Evolutionary conservation across 2,797 vertebrate genomes (phyloP), one percentile per base, ranked within the genome.

Genomic region (Prunella strophiata): DNA sequence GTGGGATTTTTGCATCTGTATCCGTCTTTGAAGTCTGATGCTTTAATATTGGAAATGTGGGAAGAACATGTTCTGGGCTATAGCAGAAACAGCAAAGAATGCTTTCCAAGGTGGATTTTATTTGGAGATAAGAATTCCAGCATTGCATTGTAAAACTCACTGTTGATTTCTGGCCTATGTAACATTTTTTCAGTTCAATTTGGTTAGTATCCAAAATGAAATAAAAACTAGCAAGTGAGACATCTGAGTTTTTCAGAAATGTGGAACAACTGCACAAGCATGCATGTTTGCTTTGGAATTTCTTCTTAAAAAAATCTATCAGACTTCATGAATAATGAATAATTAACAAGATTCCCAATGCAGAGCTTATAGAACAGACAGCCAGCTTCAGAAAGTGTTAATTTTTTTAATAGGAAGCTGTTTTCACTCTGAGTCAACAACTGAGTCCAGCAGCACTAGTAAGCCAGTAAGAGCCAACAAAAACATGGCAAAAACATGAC

Each of bases 401-500:
- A 66, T 66, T 80, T 79, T 77, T 81, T 85, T 36, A 43, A 62
- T 68, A 85, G 87, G 84, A 94, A 88, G n/a, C 70, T 72, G 26
- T 45, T 83, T 79, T 75, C 26, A 13, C 19, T 80, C 48, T 50
- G 84, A 89, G 45, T 91, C 74, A 76, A 79, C 70, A 76, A 38
- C 3, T n/a, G 4, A 16, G 14, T 72, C 54, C 82, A 77, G 72
- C 76, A 81, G 65, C 54, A 62, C 34, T 67, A 67, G 47, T 81
- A 77, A 92, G 42, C 43, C 21, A 34, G 14, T 62, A 27, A 72
- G 25, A 92, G 91, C 88, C 92, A 96, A 91, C 26, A 62, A 85
- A 91, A 96, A 80, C 83, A 85, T 59, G 74, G 58, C 50, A 62
- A 92, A 85, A 68, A 25, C 43, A 20, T 59, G 75, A 65, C 57